Conservation (phyloP, 2,113 vertebrate genomes). For the Atlantisia rogersi region DNA sequence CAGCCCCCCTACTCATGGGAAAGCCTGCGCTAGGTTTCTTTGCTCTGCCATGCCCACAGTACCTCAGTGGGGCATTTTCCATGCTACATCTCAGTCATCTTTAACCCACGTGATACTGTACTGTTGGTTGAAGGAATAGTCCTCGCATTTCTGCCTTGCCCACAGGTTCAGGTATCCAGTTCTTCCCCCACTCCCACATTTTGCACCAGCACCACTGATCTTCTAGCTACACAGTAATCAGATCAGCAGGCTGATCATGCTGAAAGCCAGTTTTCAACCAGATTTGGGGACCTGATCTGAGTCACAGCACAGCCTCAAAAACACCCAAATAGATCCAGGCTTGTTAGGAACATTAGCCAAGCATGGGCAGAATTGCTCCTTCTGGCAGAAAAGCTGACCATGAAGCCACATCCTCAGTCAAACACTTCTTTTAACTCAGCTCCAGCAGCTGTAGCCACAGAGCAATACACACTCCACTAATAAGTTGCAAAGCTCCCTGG, state of each 20-base stretch:
- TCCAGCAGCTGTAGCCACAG: not conserved
- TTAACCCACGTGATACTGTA: not conserved
- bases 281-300: not conserved
- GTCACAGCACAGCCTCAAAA: not conserved
- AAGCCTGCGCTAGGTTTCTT: not conserved
- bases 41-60: not conserved
- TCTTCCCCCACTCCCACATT: not conserved
- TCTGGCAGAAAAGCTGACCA: not conserved
- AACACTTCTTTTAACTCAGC: not conserved
- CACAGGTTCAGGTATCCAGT: fast-evolving
- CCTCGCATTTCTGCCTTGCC: not conserved
- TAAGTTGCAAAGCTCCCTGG: not conserved
- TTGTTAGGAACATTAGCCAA: not conserved
- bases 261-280: not conserved
- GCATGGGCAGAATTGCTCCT: not conserved
- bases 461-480: not conserved
- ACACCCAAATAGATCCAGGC: not conserved
- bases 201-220: not conserved
- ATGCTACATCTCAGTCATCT: not conserved
- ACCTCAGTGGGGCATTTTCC: not conserved
- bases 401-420: not conserved
- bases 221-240: not conserved
- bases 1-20: fast-evolving
- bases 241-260: not conserved
- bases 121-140: not conserved